Evolutionary conservation across 1,140 invertebrate genomes (phyloP), one percentile per base, ranked within the genome.

Genomic region (Micrasema longulum): DNA sequence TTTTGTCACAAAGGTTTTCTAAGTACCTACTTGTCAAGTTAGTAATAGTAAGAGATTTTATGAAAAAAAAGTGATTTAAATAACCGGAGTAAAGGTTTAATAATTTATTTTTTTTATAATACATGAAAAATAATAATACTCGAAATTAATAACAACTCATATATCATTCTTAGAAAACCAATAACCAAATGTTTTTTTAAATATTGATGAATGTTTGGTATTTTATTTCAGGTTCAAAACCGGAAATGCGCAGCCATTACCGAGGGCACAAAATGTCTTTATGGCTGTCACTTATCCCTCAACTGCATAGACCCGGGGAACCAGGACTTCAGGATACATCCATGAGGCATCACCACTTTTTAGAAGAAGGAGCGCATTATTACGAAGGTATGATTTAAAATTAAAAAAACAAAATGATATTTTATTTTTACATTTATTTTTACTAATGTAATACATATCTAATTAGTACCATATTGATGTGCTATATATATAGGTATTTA

Each of bases 241-340:
- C 91, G 4, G 89, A 91, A 77, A 89, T 93, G 73, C 88, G 89
- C 71, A 92, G 91, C 77, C 95, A 96, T 80, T 97, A 96, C 81
- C 87, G 95, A 1, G 93, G 93, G 41, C 93, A 95, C 80, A 95
- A 96, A 81, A 90, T 96, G 85, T 95, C 94, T n/a, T 89, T 97
- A 68, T 97, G 96, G 95, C 81, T 95, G 67, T 94, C 95, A 78
- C 87, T 97, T 26, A 91, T 97, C 71, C 96, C 96, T 1, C 94
- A 96, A 79, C 83, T 94, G n/a, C 92, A 94, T 78, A 85, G 90
- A 26, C 91, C 92, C 1, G 91, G 91, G 23, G 87, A 87, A 72
- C 83, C 81, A 26, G 75, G 72, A 7, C 80, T 87, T 11, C 89
- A 91, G 74, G 91, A 93, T 78, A 87, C 92, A 71, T 91, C 87